These are phyloP conservation scores for Dynastes maya DNA, from an alignment of 2,888 invertebrate species.

Conservation along the genomic window DNA sequence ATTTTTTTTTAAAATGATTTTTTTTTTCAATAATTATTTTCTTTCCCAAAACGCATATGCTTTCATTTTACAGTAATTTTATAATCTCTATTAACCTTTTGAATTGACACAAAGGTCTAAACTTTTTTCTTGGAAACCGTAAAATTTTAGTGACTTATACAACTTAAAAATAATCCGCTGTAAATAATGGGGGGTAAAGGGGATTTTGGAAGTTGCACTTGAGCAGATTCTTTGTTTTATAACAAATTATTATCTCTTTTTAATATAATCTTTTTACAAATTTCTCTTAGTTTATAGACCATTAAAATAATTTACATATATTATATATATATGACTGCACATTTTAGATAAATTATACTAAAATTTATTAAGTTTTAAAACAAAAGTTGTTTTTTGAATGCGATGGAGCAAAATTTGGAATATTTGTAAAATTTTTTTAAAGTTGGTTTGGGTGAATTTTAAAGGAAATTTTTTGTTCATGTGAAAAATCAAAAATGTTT, in stretches of 20 bases:
- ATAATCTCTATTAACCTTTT: no score
- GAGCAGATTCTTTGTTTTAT: slow-evolving; percentile 61
- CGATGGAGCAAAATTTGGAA: slow-evolving; percentile 52
- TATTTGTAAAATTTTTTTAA: no score
- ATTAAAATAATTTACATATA: slow-evolving; percentile 51
- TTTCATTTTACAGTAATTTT: no score
- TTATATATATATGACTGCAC: slow-evolving; percentile 65
- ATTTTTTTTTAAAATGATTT: no score
- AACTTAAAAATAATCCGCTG: no score
- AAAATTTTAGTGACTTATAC: not conserved
- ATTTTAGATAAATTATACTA: slow-evolving; percentile 67
- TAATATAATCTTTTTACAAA: slow-evolving; percentile 54
- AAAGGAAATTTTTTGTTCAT: slow-evolving; percentile 31
- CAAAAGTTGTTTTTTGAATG: slow-evolving; percentile 48
- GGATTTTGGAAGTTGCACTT: slow-evolving; percentile 34
- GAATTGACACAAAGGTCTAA: no score
- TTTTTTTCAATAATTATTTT: no score
- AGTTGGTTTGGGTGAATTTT: slow-evolving; percentile 53
- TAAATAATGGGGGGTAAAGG: slow-evolving; percentile 37
- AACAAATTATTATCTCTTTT: slow-evolving; percentile 60
- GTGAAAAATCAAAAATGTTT: slow-evolving; percentile 43
- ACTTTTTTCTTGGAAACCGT: slow-evolving; percentile 1
- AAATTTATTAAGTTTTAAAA: slow-evolving; percentile 51
- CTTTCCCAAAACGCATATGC: no score
- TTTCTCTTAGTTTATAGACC: slow-evolving; percentile 48